Conservation (phyloP, 2,888 invertebrate species). For the Tiliacea citrago region DNA sequence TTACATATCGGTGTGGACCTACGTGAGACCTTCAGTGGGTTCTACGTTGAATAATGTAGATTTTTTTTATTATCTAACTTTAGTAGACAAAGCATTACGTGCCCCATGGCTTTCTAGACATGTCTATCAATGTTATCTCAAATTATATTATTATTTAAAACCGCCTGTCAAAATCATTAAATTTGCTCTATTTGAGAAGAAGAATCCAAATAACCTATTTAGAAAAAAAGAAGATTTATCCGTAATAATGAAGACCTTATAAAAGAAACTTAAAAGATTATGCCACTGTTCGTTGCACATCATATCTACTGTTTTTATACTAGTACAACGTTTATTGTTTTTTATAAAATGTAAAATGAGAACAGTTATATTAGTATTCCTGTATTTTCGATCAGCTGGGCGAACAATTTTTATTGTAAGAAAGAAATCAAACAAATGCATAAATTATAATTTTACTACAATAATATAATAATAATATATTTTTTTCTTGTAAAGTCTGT, state of each 20-base stretch:
- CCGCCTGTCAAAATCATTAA: neutral
- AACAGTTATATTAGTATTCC: constrained; percentile 13
- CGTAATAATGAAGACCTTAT: too few species aligned
- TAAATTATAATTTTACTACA: constrained; percentile 5
- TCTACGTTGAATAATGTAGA: constrained; percentile 70
- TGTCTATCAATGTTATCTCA: constrained; percentile 6
- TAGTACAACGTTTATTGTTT: neutral
- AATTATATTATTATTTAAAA: neutral
- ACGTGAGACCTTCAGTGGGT: constrained; percentile 69
- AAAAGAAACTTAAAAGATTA: too few species aligned
- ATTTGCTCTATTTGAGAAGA: neutral
- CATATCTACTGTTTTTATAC: neutral
- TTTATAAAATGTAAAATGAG: constrained; percentile 4
- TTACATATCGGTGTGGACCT: constrained; percentile 52
- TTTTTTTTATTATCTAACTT: constrained; percentile 67
- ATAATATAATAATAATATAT: too few species aligned
- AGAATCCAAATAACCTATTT: neutral
- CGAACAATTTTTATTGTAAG: constrained; percentile 16
- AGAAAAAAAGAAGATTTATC: too few species aligned
- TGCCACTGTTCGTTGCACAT: neutral
- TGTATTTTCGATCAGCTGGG: constrained; percentile 23
- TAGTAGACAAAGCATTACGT: constrained; percentile 65
- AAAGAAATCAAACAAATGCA: constrained; percentile 11
- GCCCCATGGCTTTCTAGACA: constrained; percentile 34
- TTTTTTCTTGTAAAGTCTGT: too few species aligned